Evolutionary conservation across 2,888 invertebrate genomes (phyloP).

Genomic region (Leptinotarsa tumamoca): DNA sequence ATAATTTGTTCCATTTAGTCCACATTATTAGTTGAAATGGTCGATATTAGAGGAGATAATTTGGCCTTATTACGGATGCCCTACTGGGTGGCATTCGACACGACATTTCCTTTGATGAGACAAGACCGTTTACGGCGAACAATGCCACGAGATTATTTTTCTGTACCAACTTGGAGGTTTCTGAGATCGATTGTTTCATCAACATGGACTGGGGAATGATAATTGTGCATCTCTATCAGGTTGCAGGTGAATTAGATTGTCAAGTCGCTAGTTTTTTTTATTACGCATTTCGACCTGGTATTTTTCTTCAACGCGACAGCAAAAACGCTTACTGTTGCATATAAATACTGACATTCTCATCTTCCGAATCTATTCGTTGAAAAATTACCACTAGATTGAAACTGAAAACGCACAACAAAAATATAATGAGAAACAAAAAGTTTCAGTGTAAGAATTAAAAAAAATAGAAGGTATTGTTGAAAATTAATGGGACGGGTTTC

Average conservation of each 20-base stretch:
- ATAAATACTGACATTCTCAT: too few species aligned
- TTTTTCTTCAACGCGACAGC: too few species aligned
- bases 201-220: slow-evolving; percentile 2
- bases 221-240: not conserved
- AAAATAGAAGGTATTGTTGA: too few species aligned
- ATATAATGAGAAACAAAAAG: too few species aligned
- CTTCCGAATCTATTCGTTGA: too few species aligned
- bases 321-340: too few species aligned
- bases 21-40: slow-evolving; percentile 57
- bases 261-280: too few species aligned
- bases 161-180: slow-evolving; percentile 23
- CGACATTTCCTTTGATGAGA: slow-evolving; percentile 56
- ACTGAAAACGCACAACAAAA: too few species aligned
- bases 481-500: too few species aligned
- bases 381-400: too few species aligned
- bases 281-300: too few species aligned
- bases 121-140: slow-evolving; percentile 49
- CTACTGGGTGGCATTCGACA: slow-evolving; percentile 60
- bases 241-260: not conserved
- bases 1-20: slow-evolving; percentile 59
- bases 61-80: slow-evolving; percentile 60
- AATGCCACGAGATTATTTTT: slow-evolving; percentile 35
- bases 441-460: too few species aligned
- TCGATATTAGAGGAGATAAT: slow-evolving; percentile 60
- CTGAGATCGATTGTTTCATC: slow-evolving; percentile 19